A percentile compares a stretch with the other conserved stretches of the same genome.
Conservation (phyloP, 2,797 vertebrate species). For the Staurois parvus region DNA sequence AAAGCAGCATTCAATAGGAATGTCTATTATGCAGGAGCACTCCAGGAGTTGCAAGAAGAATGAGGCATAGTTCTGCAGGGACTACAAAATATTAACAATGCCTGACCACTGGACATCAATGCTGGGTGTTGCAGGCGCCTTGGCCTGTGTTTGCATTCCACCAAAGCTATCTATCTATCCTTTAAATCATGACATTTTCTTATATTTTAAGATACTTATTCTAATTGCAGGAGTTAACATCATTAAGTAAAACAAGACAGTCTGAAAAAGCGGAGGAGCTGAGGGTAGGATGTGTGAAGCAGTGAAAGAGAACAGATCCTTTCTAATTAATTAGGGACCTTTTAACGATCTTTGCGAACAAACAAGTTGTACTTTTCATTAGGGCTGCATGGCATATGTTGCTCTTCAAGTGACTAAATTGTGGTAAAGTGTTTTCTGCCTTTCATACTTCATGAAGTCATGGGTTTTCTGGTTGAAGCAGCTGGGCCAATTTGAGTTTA, state of each 20-base stretch:
- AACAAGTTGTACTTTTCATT: constrained; percentile 63
- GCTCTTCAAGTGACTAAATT: constrained; percentile 57
- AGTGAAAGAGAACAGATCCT: constrained; percentile 52
- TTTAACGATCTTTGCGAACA: constrained; percentile 61
- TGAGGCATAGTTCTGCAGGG: no score
- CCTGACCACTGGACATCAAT: no score
- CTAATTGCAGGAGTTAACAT: constrained; percentile 35
- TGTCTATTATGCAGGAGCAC: no score
- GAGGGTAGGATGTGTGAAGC: constrained; percentile 57
- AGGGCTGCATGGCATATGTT: constrained; percentile 60
- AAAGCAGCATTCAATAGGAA: no score
- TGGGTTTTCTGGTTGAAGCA: constrained; percentile 45
- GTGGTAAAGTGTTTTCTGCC: constrained; percentile 55
- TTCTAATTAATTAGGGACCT: constrained; percentile 62
- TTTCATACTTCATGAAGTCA: constrained; percentile 48
- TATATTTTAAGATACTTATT: constrained; percentile 8
- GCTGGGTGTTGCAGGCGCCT: no score
- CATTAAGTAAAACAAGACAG: constrained; percentile 32
- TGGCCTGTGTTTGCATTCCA: no score
- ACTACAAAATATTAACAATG: no score
- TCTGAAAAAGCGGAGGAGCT: constrained; percentile 51
- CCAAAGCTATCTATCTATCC: neutral
- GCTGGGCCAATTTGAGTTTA: constrained; percentile 53
- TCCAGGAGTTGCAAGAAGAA: no score
- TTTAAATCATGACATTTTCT: neutral